phyloP scores from a whole-genome alignment of 2,113 vertebrate genomes.

The Thunnus thynnus region DNA sequence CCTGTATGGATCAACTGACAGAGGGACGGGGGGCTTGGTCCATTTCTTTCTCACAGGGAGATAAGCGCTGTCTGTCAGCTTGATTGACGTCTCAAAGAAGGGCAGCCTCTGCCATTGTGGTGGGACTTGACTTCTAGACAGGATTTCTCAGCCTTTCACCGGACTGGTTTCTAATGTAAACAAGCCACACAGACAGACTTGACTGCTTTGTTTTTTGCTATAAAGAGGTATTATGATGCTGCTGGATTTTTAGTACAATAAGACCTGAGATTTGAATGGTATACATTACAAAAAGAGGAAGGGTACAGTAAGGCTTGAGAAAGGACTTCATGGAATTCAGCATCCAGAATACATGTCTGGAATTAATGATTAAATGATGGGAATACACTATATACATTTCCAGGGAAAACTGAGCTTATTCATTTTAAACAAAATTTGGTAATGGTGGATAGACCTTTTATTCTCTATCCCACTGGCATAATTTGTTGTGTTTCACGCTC shows the following conservation, averaged over 20 bases:
- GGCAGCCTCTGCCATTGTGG: conserved; percentile 58
- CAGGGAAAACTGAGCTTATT: neutral
- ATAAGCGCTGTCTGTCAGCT: conserved; percentile 82
- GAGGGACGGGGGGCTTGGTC: conserved; percentile 61
- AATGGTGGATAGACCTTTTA: neutral
- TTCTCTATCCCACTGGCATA: neutral
- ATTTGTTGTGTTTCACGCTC: neutral
- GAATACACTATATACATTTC: neutral
- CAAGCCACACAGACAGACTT: conserved; percentile 33
- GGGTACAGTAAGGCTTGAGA: neutral
- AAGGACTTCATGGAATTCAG: conserved; percentile 21
- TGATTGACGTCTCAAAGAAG: conserved; percentile 78
- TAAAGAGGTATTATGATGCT: conserved; percentile 37
- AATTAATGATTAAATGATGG: conserved; percentile 18
- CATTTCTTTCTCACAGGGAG: conserved; percentile 67
- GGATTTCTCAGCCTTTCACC: conserved; percentile 45
- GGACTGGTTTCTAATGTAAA: conserved; percentile 58
- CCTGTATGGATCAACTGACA: conserved; percentile 69
- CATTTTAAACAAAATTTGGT: conserved; percentile 11
- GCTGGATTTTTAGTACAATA: conserved; percentile 38
- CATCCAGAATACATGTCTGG: neutral
- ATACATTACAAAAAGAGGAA: conserved; percentile 28
- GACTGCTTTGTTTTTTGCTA: conserved; percentile 44
- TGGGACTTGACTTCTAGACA: conserved; percentile 48
- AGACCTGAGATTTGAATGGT: conserved; percentile 42